Evolutionary conservation across 2,888 invertebrate species (phyloP).

Genomic region (Acanthococcus lagerstroemiae): DNA sequence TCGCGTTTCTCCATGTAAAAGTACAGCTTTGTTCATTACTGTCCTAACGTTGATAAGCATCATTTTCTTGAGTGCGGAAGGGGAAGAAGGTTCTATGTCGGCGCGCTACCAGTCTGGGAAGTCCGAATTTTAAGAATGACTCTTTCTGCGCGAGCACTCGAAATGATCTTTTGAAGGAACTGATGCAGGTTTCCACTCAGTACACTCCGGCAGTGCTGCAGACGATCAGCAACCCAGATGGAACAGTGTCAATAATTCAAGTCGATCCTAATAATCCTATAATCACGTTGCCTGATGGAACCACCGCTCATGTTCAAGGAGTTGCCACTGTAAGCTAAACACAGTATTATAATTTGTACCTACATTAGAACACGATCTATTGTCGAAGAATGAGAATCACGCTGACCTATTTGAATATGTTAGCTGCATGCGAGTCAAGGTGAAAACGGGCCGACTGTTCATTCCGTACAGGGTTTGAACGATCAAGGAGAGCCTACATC

Average conservation of each 20-base stretch:
- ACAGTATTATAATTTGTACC: neutral
- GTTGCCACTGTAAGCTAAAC: constrained; percentile 50
- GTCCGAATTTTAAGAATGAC: no score
- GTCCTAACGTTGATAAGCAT: no score
- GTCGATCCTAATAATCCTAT: constrained; percentile 89
- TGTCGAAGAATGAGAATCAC: neutral
- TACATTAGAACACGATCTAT: neutral
- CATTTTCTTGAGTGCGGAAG: no score
- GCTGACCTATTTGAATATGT: constrained; percentile 4
- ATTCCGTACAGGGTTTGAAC: constrained; percentile 57
- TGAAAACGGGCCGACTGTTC: constrained; percentile 41
- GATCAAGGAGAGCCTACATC: constrained; percentile 59
- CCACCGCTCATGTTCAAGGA: constrained; percentile 85
- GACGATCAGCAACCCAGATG: constrained; percentile 93
- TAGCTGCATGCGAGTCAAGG: constrained; percentile 47
- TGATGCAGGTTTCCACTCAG: constrained; percentile 26
- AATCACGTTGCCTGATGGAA: constrained; percentile 89
- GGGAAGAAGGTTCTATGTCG: no score
- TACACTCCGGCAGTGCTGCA: constrained; percentile 68
- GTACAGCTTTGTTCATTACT: no score
- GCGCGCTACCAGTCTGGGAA: no score
- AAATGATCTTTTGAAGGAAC: neutral
- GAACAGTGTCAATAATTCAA: constrained; percentile 90
- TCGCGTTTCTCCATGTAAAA: no score
- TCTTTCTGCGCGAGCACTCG: neutral